Conservation (phyloP, 2,888 invertebrate genomes). For the Dasysyrphus albostriatus region DNA sequence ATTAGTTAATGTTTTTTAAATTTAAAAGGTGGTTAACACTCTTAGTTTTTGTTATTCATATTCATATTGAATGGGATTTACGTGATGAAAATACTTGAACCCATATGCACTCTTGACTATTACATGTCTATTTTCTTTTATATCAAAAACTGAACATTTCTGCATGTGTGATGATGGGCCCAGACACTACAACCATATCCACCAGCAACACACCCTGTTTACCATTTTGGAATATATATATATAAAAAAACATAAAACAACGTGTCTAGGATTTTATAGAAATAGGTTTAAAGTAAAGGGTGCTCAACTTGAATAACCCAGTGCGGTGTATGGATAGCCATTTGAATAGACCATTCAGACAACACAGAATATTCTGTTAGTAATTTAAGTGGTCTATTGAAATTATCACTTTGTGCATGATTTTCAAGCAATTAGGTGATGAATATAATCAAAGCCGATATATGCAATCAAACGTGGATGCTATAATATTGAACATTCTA, state of each 20-base stretch:
- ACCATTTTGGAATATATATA: slow-evolving; percentile 2
- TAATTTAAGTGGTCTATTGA: slow-evolving; percentile 19
- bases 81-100: slow-evolving; percentile 67
- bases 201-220: slow-evolving; percentile 56
- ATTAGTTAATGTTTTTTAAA: slow-evolving; percentile 29
- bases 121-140: slow-evolving; percentile 15
- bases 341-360: slow-evolving; percentile 23
- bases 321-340: neutral
- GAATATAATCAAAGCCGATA: slow-evolving; percentile 21
- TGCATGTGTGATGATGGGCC: slow-evolving; percentile 42
- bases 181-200: slow-evolving; percentile 9
- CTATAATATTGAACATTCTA: slow-evolving; percentile 5
- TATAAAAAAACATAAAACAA: neutral
- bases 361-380: slow-evolving; percentile 17
- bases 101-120: slow-evolving; percentile 45
- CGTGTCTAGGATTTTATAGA: neutral
- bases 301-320: neutral
- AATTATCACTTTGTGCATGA: slow-evolving; percentile 49
- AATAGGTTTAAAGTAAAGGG: neutral
- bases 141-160: slow-evolving; percentile 44
- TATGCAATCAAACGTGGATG: slow-evolving; percentile 6
- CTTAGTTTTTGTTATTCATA: slow-evolving; percentile 49
- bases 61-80: slow-evolving; percentile 53
- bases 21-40: slow-evolving; percentile 41
- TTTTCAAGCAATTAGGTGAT: slow-evolving; percentile 54